Evolutionary conservation across 2,113 vertebrate species (phyloP).

Genomic region (Tinamus guttatus): DNA sequence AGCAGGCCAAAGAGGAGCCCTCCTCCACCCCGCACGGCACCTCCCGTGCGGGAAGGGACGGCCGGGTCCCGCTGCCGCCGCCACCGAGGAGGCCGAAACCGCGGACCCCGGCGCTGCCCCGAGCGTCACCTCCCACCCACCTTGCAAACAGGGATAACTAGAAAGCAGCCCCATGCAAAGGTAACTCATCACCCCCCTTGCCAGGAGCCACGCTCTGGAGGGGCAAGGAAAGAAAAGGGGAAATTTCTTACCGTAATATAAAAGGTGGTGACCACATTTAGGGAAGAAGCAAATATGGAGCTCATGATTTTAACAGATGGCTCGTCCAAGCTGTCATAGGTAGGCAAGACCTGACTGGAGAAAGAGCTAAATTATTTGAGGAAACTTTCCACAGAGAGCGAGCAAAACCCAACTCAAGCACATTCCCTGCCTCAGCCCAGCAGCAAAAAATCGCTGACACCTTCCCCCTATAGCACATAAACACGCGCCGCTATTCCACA

Average conservation of each 20-base stretch:
- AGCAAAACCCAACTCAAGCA: not conserved
- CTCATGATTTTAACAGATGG: slow-evolving; percentile 98
- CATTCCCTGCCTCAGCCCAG: not conserved
- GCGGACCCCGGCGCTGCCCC: accelerated
- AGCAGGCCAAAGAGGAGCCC: not conserved
- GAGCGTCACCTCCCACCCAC: not conserved
- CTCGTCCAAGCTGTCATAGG: slow-evolving; percentile 97
- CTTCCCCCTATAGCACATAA: slow-evolving; percentile 44
- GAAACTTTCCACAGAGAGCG: not conserved
- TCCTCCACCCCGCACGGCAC: not conserved
- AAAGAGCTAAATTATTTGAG: slow-evolving; percentile 1
- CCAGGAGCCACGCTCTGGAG: not conserved
- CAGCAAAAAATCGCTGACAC: slow-evolving; percentile 41
- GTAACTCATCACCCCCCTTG: not conserved
- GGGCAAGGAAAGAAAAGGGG: not conserved
- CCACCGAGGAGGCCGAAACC: not conserved
- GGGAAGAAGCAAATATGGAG: slow-evolving; percentile 94
- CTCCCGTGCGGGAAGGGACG: not conserved
- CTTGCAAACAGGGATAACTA: slow-evolving; percentile 29
- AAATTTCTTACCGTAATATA: slow-evolving; percentile 91
- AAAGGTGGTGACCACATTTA: slow-evolving; percentile 96
- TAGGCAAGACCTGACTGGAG: slow-evolving; percentile 95
- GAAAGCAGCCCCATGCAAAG: not conserved
- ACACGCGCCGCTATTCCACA: slow-evolving; percentile 48
- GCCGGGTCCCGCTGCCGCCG: not conserved